Percentiles rank a stretch among this genome's conserved stretches.
Evolutionary conservation across 1,140 invertebrate species (phyloP).

Genomic region (Neodiprion pinetum): DNA sequence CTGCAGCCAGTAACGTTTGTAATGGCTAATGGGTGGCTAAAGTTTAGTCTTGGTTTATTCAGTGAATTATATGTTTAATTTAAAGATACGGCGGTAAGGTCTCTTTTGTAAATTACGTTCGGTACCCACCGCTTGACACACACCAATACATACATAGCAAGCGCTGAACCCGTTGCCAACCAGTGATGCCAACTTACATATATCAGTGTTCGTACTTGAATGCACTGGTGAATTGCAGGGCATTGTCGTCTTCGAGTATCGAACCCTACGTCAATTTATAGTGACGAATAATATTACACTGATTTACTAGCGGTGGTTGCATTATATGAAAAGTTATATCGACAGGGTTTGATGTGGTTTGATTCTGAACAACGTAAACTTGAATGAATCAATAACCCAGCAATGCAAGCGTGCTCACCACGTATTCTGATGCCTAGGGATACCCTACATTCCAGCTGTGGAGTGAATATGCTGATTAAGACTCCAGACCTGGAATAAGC

Average conservation of each 20-base stretch:
- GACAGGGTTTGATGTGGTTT: no score
- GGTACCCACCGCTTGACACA: no score
- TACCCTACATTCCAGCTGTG: slow-evolving; percentile 45
- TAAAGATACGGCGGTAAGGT: no score
- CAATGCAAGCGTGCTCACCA: neutral
- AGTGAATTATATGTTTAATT: slow-evolving; percentile 54
- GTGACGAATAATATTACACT: no score
- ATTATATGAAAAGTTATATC: no score
- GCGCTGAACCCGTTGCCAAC: no score
- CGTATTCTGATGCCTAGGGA: neutral
- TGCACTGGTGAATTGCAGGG: slow-evolving; percentile 51
- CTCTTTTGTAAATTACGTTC: no score
- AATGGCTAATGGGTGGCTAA: slow-evolving; percentile 9
- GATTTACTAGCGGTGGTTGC: no score
- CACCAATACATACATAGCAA: no score
- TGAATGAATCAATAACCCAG: neutral
- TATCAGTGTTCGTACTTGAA: no score
- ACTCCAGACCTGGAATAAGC: slow-evolving; percentile 45
- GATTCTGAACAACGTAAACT: neutral
- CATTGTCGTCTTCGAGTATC: slow-evolving; percentile 59
- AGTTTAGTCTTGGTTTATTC: slow-evolving; percentile 67
- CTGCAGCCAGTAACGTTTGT: slow-evolving; percentile 69
- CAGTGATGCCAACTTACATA: no score
- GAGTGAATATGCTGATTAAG: slow-evolving; percentile 49
- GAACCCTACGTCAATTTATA: slow-evolving; percentile 40